phyloP scores from a whole-genome alignment of 2,113 vertebrate genomes.

The Telmatochromis sp. region DNA sequence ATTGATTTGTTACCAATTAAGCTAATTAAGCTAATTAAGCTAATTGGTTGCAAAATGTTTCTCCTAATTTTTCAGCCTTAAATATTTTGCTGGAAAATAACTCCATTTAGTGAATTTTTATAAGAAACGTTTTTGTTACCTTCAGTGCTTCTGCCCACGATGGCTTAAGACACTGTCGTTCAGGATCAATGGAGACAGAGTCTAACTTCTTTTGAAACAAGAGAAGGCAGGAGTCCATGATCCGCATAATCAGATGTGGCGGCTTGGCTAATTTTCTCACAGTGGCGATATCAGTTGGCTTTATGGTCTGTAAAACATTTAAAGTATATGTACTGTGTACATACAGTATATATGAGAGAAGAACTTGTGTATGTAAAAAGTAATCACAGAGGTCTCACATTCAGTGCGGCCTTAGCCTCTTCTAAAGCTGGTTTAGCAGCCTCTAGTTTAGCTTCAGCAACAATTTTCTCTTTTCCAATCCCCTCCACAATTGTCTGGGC shows the following conservation, averaged over 20 bases:
- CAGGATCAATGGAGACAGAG: conserved; percentile 62
- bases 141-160: conserved; percentile 76
- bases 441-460: conserved; percentile 76
- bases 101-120: not conserved
- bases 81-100: not conserved
- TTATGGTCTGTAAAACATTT: conserved; percentile 70
- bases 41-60: not conserved
- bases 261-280: conserved; percentile 79
- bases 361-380: not conserved
- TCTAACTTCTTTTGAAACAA: conserved; percentile 76
- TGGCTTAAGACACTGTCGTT: conserved; percentile 61
- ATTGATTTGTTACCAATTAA: not conserved
- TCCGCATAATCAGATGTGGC: conserved; percentile 79
- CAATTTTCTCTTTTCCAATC: conserved; percentile 77
- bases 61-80: not conserved
- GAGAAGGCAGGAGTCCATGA: conserved; percentile 77
- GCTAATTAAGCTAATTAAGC: not conserved
- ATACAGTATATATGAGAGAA: not conserved
- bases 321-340: not conserved
- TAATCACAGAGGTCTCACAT: conserved; percentile 61
- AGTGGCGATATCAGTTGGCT: conserved; percentile 77
- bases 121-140: conserved; percentile 52
- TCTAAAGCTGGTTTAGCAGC: conserved; percentile 78
- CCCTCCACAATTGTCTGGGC: conserved; percentile 81
- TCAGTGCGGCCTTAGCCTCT: conserved; percentile 77